A percentile compares a stretch with the other conserved stretches of the same genome.
Conservation (phyloP, 1,140 invertebrate genomes). For the Akabosia matsudoensis region DNA sequence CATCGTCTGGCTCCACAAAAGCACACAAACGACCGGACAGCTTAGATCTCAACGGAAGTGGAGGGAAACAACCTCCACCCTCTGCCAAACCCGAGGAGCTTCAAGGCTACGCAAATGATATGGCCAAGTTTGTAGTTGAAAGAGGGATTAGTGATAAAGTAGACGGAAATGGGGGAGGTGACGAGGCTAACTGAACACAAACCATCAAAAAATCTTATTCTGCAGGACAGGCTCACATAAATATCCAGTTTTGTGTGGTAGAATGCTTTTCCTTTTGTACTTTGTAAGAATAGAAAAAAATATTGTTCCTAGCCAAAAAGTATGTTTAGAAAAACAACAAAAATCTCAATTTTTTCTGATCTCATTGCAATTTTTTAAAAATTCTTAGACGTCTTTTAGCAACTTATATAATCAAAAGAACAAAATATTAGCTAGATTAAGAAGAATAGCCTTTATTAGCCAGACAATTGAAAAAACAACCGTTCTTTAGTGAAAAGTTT, state of each 20-base stretch:
- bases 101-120: slow-evolving; percentile 4
- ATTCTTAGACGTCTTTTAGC: no score
- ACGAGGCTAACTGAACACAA: no score
- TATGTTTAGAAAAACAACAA: no score
- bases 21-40: not conserved
- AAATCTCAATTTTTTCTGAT: no score
- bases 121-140: slow-evolving; percentile 20
- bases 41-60: not conserved
- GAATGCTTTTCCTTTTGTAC: not conserved
- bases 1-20: not conserved
- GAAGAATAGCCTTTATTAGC: no score
- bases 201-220: not conserved
- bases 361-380: no score
- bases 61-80: not conserved
- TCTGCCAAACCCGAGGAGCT: slow-evolving; percentile 21
- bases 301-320: not conserved
- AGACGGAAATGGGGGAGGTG: not conserved
- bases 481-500: no score
- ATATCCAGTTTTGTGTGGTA: no score
- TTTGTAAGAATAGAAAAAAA: not conserved
- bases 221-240: no score
- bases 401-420: no score
- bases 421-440: no score
- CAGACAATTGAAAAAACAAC: no score
- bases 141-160: not conserved